phyloP scores from a whole-genome alignment of 2,797 vertebrate species.

The Paguma larvata region DNA sequence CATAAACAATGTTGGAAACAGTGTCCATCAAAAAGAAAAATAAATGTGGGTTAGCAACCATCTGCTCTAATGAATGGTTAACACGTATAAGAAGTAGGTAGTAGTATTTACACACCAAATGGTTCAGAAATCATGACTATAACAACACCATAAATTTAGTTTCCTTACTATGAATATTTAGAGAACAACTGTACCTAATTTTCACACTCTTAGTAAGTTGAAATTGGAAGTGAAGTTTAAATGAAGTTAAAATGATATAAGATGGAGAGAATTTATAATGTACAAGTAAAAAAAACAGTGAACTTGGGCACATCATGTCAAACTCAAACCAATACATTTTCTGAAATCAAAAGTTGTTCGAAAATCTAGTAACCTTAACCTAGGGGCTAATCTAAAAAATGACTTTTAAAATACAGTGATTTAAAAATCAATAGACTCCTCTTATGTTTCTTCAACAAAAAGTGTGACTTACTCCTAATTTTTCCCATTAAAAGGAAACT shows the following conservation, averaged over 20 bases:
- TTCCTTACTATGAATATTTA: not conserved
- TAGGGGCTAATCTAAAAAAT: not conserved
- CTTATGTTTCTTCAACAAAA: not conserved
- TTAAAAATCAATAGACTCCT: not conserved
- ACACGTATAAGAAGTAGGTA: not conserved
- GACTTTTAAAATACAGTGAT: not conserved
- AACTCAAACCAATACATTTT: not conserved
- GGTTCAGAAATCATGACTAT: not conserved
- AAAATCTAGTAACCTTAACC: not conserved
- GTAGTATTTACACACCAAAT: not conserved
- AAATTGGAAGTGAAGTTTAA: slow-evolving; percentile 2
- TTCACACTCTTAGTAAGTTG: not conserved
- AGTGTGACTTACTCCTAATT: not conserved
- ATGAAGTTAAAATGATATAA: not conserved
- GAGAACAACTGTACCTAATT: not conserved
- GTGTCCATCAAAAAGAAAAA: not conserved
- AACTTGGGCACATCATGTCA: not conserved
- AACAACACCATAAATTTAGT: not conserved
- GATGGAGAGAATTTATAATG: not conserved
- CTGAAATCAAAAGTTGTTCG: slow-evolving; percentile 21
- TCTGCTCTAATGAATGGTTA: not conserved
- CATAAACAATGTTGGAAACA: not conserved
- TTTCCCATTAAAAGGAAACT: slow-evolving; percentile 35
- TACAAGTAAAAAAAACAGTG: not conserved
- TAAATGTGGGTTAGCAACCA: not conserved